phyloP scores from a whole-genome alignment of 2,797 vertebrate species.

The Potorous gilbertii region DNA sequence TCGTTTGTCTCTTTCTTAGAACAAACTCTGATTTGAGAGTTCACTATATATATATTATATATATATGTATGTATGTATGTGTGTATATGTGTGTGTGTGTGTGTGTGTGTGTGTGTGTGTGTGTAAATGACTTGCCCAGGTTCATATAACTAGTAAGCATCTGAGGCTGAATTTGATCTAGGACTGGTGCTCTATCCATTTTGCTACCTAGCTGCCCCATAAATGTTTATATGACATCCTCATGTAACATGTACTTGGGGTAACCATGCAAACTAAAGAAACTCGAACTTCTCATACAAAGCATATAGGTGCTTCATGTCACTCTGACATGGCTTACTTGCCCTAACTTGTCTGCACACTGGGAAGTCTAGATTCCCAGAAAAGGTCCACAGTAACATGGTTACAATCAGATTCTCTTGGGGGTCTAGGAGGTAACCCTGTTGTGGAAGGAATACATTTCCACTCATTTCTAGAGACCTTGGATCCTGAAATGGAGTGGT shows the following conservation, averaged over 20 bases:
- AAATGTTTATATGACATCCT: not conserved
- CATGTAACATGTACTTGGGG: not conserved
- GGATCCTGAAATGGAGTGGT: not conserved
- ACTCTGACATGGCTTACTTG: not conserved
- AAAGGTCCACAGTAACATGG: not conserved
- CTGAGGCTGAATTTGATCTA: no score
- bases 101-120: no score
- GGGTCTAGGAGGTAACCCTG: not conserved
- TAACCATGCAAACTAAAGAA: not conserved
- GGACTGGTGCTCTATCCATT: not conserved
- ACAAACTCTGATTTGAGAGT: no score
- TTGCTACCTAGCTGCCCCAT: not conserved
- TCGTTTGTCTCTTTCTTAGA: no score
- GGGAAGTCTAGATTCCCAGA: not conserved
- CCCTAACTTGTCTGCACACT: not conserved
- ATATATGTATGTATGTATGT: no score
- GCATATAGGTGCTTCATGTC: not conserved
- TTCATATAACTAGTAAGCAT: no score
- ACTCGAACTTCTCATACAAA: not conserved
- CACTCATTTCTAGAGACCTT: not conserved
- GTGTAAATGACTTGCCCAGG: no score
- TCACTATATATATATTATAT: no score
- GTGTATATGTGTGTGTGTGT: no score
- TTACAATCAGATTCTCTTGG: not conserved
- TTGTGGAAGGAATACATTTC: not conserved